Evolutionary conservation across 1,140 invertebrate genomes (phyloP).

Genomic region (Alviniconcha marisindica): DNA sequence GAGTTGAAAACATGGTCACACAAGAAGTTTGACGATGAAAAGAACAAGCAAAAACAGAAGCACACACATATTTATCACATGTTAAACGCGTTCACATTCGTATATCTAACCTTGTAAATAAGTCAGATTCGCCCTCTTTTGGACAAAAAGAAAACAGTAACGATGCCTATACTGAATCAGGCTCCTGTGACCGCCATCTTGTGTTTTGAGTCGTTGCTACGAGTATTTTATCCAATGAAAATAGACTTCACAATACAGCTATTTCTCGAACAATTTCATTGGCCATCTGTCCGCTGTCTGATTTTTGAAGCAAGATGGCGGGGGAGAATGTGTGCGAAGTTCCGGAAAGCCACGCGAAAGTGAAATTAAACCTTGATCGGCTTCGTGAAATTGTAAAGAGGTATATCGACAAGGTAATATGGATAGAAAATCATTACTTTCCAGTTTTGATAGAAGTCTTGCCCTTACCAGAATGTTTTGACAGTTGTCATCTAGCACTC

Average conservation of each 20-base stretch:
- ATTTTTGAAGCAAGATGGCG: conserved; percentile 58
- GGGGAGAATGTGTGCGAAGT: conserved; percentile 54
- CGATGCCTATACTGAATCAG: not conserved
- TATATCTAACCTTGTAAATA: too few species aligned
- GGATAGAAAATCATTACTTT: too few species aligned
- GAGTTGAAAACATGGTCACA: too few species aligned
- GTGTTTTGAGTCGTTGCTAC: conserved; percentile 38
- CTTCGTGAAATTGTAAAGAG: conserved; percentile 60
- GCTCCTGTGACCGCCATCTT: conserved; percentile 35
- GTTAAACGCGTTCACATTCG: too few species aligned
- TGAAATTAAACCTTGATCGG: conserved; percentile 48
- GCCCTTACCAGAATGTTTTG: too few species aligned
- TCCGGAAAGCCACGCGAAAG: not conserved
- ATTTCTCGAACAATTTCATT: not conserved
- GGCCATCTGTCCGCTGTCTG: not conserved
- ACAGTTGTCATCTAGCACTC: too few species aligned
- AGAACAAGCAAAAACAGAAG: too few species aligned
- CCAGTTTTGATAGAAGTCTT: too few species aligned
- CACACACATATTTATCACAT: too few species aligned
- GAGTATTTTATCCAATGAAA: conserved; percentile 40
- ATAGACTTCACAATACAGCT: not conserved
- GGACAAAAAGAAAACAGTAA: too few species aligned
- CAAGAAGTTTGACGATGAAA: too few species aligned
- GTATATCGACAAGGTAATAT: conserved; percentile 69
- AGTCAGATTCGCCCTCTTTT: too few species aligned